phyloP scores from a whole-genome alignment of 2,888 invertebrate species.

The Drosophila meridiana region DNA sequence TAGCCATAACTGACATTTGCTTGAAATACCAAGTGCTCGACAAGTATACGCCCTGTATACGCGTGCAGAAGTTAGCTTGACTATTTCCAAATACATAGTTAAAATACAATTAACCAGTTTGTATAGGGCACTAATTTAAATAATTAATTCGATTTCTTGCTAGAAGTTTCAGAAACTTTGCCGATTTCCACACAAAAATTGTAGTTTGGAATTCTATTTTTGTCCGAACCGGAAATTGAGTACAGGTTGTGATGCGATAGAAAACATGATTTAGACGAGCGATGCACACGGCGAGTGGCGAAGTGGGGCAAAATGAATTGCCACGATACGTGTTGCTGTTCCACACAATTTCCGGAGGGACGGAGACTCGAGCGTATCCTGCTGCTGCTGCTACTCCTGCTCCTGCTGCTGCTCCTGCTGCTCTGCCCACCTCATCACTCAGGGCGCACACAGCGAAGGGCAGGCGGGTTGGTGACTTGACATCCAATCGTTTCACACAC shows the following conservation, averaged over 20 bases:
- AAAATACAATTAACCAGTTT: neutral
- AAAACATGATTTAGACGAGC: conserved; percentile 68
- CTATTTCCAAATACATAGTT: neutral
- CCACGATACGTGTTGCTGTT: conserved; percentile 74
- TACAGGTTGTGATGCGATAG: conserved; percentile 39
- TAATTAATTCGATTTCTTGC: conserved; percentile 10
- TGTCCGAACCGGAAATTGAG: conserved; percentile 50
- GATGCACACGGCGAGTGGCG: conserved; percentile 52
- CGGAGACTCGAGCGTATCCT: conserved; percentile 39
- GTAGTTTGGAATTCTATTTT: conserved; percentile 38
- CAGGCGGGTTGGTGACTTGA: conserved; percentile 37
- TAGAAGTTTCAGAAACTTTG: conserved; percentile 21
- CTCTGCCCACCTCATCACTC: conserved; percentile 62
- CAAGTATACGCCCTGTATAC: neutral
- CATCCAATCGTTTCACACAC: conserved; percentile 70
- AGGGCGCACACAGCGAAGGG: conserved; percentile 7
- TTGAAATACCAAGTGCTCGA: neutral
- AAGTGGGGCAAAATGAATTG: conserved; percentile 65
- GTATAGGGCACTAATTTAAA: conserved; percentile 9
- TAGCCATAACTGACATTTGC: neutral
- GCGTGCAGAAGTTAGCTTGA: neutral
- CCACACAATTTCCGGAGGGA: conserved; percentile 73
- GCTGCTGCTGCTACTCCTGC: conserved; percentile 2
- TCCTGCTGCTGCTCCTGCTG: neutral
- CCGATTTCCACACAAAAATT: conserved; percentile 37